Base-by-base conservation (phyloP, 2,113 vertebrate genomes). In the Bettongia penicillata region DNA sequence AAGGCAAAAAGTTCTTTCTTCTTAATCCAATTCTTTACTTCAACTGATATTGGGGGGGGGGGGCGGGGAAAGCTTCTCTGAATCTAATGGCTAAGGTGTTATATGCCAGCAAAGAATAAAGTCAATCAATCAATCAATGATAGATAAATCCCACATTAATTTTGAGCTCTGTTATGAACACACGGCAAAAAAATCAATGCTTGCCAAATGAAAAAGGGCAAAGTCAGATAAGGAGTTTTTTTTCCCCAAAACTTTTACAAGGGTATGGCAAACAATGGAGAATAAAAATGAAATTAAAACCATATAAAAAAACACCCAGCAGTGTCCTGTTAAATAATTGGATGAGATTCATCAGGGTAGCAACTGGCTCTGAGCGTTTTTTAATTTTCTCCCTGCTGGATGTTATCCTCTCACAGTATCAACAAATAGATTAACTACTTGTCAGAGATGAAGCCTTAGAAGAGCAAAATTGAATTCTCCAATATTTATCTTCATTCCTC, bases 301-400 rank as follows among this genome's bases (percentile, higher is more conserved):
- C 93, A 96, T 92, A 91, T 91, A 49, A 95, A 93, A 93, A 93
- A 90, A 93, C 31, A 57, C 92, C 90, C 97, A 96, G 94, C 96
- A 97, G 97, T 93, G 93, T 96, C 94, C 96, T 96, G 94, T 94
- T 97, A 94, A 96, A 94, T 95, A 98, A 98, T 91, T 97, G 51
- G 96, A 97, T 95, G 94, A 68, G 96, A 92, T 84, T 95, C 96
- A 95, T 96, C 90, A 49, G 95, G 91, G 49, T 31, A 92, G 93
- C 90, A 53, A 95, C 16, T 89, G 93, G 97, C 26, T 3, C 97
- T 96, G 96, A 96, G 96, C 7, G 3, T 95, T 96, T 97, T 97
- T 97, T 95, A 95, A 97, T 96, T 97, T 96, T 97, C 95, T 97
- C 96, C 53, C 96, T 94, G 95, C 94, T 96, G 97, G 96, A 95